A percentile compares a stretch with the other conserved stretches of the same genome.
phyloP scores from a whole-genome alignment of 2,888 invertebrate genomes.

The Mythimna vitellina region DNA sequence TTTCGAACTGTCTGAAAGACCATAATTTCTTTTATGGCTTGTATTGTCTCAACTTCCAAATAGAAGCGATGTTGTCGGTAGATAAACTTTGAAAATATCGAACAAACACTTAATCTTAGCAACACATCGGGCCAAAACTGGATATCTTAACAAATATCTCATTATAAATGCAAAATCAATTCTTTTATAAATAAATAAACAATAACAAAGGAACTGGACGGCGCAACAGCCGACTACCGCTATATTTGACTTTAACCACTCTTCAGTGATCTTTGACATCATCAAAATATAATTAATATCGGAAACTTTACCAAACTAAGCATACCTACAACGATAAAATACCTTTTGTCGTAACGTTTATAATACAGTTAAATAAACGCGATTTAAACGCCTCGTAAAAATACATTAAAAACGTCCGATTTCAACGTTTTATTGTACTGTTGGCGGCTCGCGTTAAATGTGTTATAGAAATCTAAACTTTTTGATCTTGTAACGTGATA shows the following conservation, averaged over 20 bases:
- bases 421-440: constrained; percentile 73
- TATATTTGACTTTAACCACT: constrained; percentile 16
- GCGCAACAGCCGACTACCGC: constrained; percentile 12
- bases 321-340: constrained; percentile 56
- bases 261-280: constrained; percentile 27
- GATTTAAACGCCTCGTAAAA: constrained; percentile 76
- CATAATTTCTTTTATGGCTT: constrained; percentile 53
- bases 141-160: constrained; percentile 39
- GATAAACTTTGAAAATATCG: constrained; percentile 51
- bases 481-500: constrained; percentile 70
- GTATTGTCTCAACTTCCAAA: constrained; percentile 49
- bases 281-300: constrained; percentile 49
- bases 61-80: constrained; percentile 38
- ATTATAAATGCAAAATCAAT: constrained; percentile 53
- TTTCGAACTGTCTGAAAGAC: constrained; percentile 18
- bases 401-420: constrained; percentile 72
- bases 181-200: constrained; percentile 29
- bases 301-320: constrained; percentile 49
- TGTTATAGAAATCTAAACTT: constrained; percentile 67
- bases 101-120: constrained; percentile 34
- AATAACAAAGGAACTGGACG: constrained; percentile 35
- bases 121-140: constrained; percentile 43
- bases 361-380: constrained; percentile 73
- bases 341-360: constrained; percentile 68
- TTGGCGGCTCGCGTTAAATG: constrained; percentile 54